Evolutionary conservation across 1,140 invertebrate species (phyloP), one percentile per base, ranked within the genome.

Genomic region (Micrasema longulum): DNA sequence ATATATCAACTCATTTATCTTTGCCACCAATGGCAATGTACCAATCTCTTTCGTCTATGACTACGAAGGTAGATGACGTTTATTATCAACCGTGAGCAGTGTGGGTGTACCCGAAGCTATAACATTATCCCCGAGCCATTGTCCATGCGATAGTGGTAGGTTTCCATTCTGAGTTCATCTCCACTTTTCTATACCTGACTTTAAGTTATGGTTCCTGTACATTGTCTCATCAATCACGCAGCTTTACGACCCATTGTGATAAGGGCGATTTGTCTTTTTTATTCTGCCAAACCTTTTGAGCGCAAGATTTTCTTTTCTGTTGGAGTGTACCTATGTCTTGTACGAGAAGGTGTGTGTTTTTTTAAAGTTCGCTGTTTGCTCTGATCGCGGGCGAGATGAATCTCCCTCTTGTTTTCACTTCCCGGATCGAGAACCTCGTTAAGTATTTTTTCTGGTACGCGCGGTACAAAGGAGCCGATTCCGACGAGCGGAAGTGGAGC

Each of bases 131-230:
- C 16, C 12, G 43, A 45, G 43, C 43, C 1, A 1, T 6, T 45
- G 12, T 3, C 45, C 16, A 10, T 18, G 18, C 36, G 18, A 10
- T 18, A 6, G 22, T 60, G 31, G 16, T 60, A 64, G 47, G 47
- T 64, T 64, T 64, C 26, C 22, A 64, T 64, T 38, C 60, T 45
- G 60, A 41, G 43, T 47, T 47, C 38, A 47, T 64, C 60, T 41
- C 41, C 22, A 14, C 36, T 43, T 10, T 43, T 47, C 2, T 31
- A 18, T 64, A 64, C 60, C 60, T 64, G 60, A 31, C 43, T 45
- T n/a, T 45, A 35, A 64, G 60, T 64, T 64, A 64, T 64, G 60
- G 60, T 45, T 64, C 60, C 60, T 64, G 60, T 47, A 31, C 41
- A 45, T 31, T 64, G 60, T 47, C 41, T 64, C 60, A 48, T 64